Evolutionary conservation across 2,888 invertebrate species (phyloP), one percentile per base, ranked within the genome.

Genomic region (Celastrina argiolus): DNA sequence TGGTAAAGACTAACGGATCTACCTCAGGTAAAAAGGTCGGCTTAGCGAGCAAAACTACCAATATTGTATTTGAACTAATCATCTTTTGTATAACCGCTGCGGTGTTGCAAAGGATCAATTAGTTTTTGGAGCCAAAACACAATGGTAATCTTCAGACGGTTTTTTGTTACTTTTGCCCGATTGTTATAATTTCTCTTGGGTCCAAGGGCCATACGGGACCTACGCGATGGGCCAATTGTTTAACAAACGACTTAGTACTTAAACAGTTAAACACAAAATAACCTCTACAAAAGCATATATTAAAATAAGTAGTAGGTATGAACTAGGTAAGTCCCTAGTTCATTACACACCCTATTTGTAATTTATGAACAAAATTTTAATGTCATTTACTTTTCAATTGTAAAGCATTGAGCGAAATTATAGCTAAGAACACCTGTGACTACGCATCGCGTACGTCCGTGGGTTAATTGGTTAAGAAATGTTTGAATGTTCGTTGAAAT

Each of bases 31-130:
- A 14, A 51, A 51, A 51, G 31, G 36, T 36, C 22, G 51, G 51
- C 51, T 51, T 26, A 22, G 51, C 22, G 10, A 12, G 10, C 12
- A 36, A 36, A 26, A 51, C 45, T 45, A 45, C 22, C 18, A 45
- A 45, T 45, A 45, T 14, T 51, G 51, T 51, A 22, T 51, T 51
- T 51, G 51, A 51, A 51, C 51, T 51, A 26, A 51, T 51, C 51
- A 26, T 26, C 51, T 51, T 51, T 51, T 51, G 51, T 51, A 4
- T 2, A 26, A 22, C 22, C 12, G 51, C 22, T 16, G 51, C 16
- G 14, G 31, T 31, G 7, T 31, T 31, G 31, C 31, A 31, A 45
- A 26, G 51, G 51, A 51, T 22, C 51, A 51, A 51, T 26, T 51
- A 51, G 18, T 8, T 45, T 7, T 31, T 7, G 45, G 45, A 45